Conservation (phyloP, 1,140 invertebrate species). For the Sitophilus oryzae region DNA sequence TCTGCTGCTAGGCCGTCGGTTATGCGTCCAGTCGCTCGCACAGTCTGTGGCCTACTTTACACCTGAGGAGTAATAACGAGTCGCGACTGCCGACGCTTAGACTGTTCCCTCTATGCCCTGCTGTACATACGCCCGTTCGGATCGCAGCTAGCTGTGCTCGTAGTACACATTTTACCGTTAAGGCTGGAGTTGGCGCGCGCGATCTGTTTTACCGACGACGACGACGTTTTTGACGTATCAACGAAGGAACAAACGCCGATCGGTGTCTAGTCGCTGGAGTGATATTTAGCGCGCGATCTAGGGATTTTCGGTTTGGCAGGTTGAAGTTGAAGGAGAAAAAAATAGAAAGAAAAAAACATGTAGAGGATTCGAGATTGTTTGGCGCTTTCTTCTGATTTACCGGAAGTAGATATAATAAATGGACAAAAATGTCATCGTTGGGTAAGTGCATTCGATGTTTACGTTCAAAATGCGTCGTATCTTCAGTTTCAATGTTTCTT, state of each 20-base stretch:
- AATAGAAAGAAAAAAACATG: too few species aligned
- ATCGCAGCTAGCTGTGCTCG: conserved; percentile 40
- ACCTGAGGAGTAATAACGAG: too few species aligned
- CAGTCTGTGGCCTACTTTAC: conserved; percentile 44
- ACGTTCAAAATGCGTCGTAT: too few species aligned
- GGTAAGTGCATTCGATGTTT: conserved; percentile 15
- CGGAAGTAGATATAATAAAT: conserved; percentile 7
- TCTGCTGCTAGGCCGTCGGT: conserved; percentile 23
- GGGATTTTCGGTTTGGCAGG: conserved; percentile 10
- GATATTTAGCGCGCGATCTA: conserved; percentile 1
- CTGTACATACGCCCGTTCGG: too few species aligned
- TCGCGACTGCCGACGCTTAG: conserved; percentile 17
- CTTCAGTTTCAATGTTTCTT: too few species aligned
- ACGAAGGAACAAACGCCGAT: conserved; percentile 12
- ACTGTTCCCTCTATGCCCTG: too few species aligned
- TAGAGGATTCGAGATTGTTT: too few species aligned
- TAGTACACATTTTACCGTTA: conserved; percentile 45
- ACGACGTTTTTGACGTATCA: neutral
- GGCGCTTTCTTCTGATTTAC: neutral
- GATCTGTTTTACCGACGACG: conserved; percentile 18
- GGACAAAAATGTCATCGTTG: conserved; percentile 24
- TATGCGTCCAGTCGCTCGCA: conserved; percentile 22
- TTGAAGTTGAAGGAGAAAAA: too few species aligned
- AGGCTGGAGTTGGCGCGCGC: conserved; percentile 26
- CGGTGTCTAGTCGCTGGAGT: too few species aligned